These are phyloP conservation scores for Chelonia mydas DNA, from an alignment of 2,797 vertebrate species.

Conservation along the genomic window DNA sequence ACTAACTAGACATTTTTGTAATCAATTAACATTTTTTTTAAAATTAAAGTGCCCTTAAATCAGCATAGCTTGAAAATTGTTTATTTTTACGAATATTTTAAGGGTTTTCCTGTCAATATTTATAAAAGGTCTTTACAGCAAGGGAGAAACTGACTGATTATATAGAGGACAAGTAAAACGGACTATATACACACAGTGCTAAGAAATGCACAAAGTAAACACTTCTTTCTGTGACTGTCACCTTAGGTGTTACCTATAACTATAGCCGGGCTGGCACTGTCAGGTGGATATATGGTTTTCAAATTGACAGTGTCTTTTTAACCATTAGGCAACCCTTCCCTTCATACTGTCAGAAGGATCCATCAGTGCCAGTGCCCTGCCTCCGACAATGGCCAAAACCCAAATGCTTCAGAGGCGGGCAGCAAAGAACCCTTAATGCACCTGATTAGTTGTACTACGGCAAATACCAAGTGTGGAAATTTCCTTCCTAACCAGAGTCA, in stretches of 20 bases:
- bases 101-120: constrained; percentile 56
- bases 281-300: neutral
- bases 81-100: constrained; percentile 68
- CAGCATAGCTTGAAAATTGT: constrained; percentile 27
- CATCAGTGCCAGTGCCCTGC: neutral
- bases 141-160: constrained; percentile 35
- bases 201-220: constrained; percentile 18
- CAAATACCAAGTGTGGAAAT: neutral
- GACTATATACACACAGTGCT: neutral
- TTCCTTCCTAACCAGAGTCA: neutral
- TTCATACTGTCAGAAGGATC: neutral
- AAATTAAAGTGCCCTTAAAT: constrained; percentile 37
- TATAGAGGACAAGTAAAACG: constrained; percentile 47
- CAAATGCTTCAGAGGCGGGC: neutral
- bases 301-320: neutral
- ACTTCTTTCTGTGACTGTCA: constrained; percentile 33
- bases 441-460: neutral
- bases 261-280: neutral
- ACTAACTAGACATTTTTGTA: neutral
- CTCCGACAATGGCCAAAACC: neutral
- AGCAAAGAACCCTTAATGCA: neutral
- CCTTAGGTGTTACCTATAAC: constrained; percentile 57
- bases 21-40: neutral
- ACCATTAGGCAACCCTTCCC: neutral
- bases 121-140: neutral